A percentile compares a stretch with the other conserved stretches of the same genome.
Conservation (phyloP, 1,140 invertebrate genomes). For the Ericerus pela region DNA sequence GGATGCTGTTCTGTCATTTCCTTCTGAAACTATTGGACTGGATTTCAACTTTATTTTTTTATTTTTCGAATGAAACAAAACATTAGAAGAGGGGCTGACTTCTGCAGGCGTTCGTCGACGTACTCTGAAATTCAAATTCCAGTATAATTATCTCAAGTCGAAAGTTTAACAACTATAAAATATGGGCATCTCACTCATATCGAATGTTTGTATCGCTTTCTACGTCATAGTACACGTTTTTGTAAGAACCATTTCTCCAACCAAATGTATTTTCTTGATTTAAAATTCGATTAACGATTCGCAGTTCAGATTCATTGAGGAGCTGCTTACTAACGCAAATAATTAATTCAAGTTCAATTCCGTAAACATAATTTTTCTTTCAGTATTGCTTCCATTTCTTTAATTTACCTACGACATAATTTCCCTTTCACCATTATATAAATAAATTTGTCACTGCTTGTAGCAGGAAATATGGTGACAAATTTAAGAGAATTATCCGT, state of each 20-base stretch:
- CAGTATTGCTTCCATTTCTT: neutral
- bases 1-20: too few species aligned
- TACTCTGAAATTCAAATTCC: too few species aligned
- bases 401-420: neutral
- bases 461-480: neutral
- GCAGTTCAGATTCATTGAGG: neutral
- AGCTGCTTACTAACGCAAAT: neutral
- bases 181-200: slow-evolving; percentile 32
- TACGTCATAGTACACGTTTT: slow-evolving; percentile 39
- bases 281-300: slow-evolving; percentile 1
- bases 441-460: neutral
- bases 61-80: too few species aligned
- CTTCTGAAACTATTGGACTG: too few species aligned
- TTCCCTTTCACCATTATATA: slow-evolving; percentile 3
- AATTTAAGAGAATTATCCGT: too few species aligned
- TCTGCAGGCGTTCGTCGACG: too few species aligned
- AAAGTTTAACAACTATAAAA: neutral
- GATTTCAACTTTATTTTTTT: too few species aligned
- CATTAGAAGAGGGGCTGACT: too few species aligned
- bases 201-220: slow-evolving; percentile 42
- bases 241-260: slow-evolving; percentile 27
- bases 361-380: neutral
- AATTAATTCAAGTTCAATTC: neutral
- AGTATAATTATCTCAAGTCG: too few species aligned
- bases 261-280: neutral